These are phyloP conservation scores for Notothenia coriiceps DNA, from an alignment of 2,113 vertebrate genomes.

Conservation along the genomic window DNA sequence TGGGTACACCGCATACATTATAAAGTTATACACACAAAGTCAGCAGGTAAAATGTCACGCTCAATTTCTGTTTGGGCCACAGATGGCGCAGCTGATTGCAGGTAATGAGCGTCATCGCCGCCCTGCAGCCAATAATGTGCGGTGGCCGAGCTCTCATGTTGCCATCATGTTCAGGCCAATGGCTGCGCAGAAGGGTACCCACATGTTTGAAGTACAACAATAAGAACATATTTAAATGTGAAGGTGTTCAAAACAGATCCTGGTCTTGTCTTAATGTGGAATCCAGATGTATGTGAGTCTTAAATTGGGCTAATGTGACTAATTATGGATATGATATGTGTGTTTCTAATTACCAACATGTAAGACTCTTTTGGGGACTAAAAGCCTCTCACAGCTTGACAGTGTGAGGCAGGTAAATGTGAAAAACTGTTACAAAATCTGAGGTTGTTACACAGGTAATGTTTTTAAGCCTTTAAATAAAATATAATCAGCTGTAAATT, in stretches of 20 bases:
- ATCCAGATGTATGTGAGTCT: neutral
- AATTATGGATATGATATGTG: neutral
- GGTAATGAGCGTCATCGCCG: conserved; percentile 71
- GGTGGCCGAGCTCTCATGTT: conserved; percentile 47
- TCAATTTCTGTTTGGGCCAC: conserved; percentile 62
- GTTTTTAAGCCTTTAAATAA: conserved; percentile 43
- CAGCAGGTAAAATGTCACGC: conserved; percentile 82
- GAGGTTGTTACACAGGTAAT: conserved; percentile 20
- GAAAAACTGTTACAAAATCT: conserved; percentile 27
- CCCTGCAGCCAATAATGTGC: conserved; percentile 51
- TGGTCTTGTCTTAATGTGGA: neutral
- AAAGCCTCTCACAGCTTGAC: conserved; percentile 15
- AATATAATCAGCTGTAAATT: conserved; percentile 41
- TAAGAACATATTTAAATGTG: neutral
- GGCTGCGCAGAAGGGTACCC: conserved; percentile 13
- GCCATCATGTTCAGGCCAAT: conserved; percentile 44
- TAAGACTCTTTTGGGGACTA: neutral
- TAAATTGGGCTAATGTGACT: neutral
- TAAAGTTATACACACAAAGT: conserved; percentile 84
- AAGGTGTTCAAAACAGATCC: neutral
- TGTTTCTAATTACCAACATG: neutral
- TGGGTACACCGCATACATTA: conserved; percentile 82
- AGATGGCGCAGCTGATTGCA: conserved; percentile 64
- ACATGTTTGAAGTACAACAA: conserved; percentile 18
- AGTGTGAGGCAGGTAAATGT: conserved; percentile 24